Base-by-base conservation (phyloP, 2,888 invertebrate genomes). In the Pammene fasciana region DNA sequence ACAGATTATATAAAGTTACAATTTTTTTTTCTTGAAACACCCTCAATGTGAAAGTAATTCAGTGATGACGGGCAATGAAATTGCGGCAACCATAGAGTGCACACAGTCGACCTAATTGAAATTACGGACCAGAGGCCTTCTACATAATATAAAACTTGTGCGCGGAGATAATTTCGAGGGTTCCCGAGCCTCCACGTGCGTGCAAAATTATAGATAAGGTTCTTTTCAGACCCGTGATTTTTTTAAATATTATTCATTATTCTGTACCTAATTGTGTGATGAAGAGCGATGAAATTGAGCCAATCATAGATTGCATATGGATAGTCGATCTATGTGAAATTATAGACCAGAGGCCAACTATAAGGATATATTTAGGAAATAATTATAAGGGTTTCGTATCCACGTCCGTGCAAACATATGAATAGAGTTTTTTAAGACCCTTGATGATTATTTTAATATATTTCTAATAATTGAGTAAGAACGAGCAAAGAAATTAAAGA, bases 241-340 rank as follows among this genome's bases (percentile, higher is more conserved):
- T 26, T 26, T 26, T n/a, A n/a, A n/a, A n/a, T n/a, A n/a, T n/a
- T n/a, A n/a, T n/a, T n/a, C n/a, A n/a, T n/a, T n/a, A n/a, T 26
- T 26, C 26, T 26, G 85, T 86, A n/a, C n/a, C n/a, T n/a, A 89
- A 90, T 89, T 85, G 82, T 79, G 75, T 81, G 82, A 82, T 80
- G 82, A 89, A 87, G 88, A 88, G 86, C 82, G 81, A 77, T 81
- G 82, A 88, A 91, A 86, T 89, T 89, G 86, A 79, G 75, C 88
- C 85, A 87, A 81, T 87, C 87, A 82, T 87, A 87, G 74, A 84
- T 79, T 75, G 78, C 73, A 71, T 76, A 26, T 26, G 4, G 1
- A 78, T 79, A 82, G 79, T 76, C 77, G 75, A 71, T 85, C 78
- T 90, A 89, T 90, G 90, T 90, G 90, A 91, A 90, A 91, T 90